Evolutionary conservation across 2,888 invertebrate species (phyloP), one percentile per base, ranked within the genome.

Genomic region (Euplagia quadripunctaria): DNA sequence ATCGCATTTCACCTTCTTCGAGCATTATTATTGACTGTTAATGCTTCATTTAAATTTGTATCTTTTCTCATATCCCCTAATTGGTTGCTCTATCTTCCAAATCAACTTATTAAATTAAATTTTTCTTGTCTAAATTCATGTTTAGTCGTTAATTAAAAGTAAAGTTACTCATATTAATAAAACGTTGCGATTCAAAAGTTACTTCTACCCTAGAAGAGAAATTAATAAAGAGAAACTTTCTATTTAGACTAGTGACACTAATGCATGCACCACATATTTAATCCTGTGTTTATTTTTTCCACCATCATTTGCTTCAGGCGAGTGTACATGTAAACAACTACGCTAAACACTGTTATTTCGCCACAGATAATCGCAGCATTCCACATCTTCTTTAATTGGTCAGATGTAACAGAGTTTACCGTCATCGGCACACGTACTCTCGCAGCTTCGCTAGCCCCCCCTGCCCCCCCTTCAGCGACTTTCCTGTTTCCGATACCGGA

Each of bases 401-500:
- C 74, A 52, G 55, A 4, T 65, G 64, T 72, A 77, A 67, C 64
- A 75, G 70, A 63, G 52, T 46, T 76, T 76, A 76, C 72, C 74
- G 72, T 68, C 72, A 78, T 76, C 75, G 81, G 80, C 87, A 84
- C 81, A 72, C 72, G 78, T 79, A 78, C 72, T 76, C 76, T 77
- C 87, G 89, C 81, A 76, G 91, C 94, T 91, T 91, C 88, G 91
- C 91, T 92, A 92, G 90, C 80, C 86, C 86, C 31, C 31, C 31
- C 31, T 31, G 31, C 31, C 88, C 87, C 90, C 92, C 91, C 91
- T 85, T 77, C 80, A 86, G 85, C 93, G 92, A 94, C 96, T 96
- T 96, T 96, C 96, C 96, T 95, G 94, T 94, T 90, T 91, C 96
- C 94, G 94, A 92, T 88, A 85, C 94, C 94, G 95, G 94, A 92